Evolutionary conservation across 1,140 invertebrate genomes (phyloP), one percentile per base, ranked within the genome.

Genomic region (Andrena cerasifolii): DNA sequence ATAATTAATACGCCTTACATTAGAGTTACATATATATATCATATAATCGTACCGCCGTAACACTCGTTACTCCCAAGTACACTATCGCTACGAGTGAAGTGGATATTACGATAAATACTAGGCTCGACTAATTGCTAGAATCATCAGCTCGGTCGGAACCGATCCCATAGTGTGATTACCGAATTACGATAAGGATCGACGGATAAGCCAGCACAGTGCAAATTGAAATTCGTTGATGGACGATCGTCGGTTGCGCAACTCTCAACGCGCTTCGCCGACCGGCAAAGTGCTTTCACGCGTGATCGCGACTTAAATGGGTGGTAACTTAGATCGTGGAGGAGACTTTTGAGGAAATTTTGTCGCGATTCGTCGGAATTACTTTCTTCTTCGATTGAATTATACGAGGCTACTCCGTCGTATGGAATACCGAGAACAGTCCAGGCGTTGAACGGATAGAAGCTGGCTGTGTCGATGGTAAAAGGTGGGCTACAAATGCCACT

Each of bases 101-200:
- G 72, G 59, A 79, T 88, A 85, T 85, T 79, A 81, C 78, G 86
- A 83, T 89, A 88, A 86, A 88, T 86, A 88, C 79, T 87, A 86
- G 65, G 53, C 82, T 82, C 62, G 80, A 83, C 61, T 89, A 87
- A 75, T 82, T 45, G 47, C 79, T 88, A 79, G 40, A 75, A 68
- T 43, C 40, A 71, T 85, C 81, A 66, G 78, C 53, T 74, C 77
- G 49, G 16, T 8, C 54, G 56, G 53, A 84, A 51, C 62, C 80
- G 78, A 78, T 70, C 70, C 63, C 51, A 72, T 61, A 33, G 16
- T 28, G 51, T 71, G 49, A 84, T 54, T 76, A 63, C 56, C 61
- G 31, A 61, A 51, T 58, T 61, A 43, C 49, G 67, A 66, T 83
- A 26, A 36, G n/a, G n/a, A 58, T 33, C 53, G 54, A 68, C 47